Evolutionary conservation across 23 tunicate genomes (phyloP), one percentile per base, ranked within the genome.

Genomic region (Clavelina lepadiformis): DNA sequence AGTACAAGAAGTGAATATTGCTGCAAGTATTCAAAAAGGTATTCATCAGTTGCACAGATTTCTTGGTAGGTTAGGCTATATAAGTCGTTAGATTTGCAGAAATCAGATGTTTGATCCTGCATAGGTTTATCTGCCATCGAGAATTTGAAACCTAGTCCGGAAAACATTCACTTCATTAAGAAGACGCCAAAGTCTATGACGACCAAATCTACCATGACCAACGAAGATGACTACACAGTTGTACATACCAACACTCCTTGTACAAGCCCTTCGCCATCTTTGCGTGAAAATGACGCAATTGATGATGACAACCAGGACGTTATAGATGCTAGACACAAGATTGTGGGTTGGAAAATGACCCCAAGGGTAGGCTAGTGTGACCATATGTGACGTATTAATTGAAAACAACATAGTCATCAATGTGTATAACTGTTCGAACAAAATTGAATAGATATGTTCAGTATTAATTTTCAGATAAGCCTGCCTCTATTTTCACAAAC

Each of bases 161-260:
- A 65, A 38, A 5, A 25, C 56, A 44, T 15, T 45, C 58, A 44
- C 68, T 69, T n/a, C n/a, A n/a, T n/a, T n/a, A n/a, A n/a, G 7
- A 82, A 82, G 35, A 82, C 75, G 35, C 38, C 66, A 35, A 86
- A 86, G 52, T 79, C 95, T 35, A 86, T 78, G 85, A 84, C 93
- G 24, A 86, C 95, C 22, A 78, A 72, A 46, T 86, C 95, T 1
- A 86, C 95, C 30, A 86, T 86, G 95, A 86, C 95, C 36, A 86
- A 86, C 36, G 95, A 86, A 46, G 95, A 86, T 49, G 95, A 86
- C 37, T 86, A 86, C 75, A 82, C 77, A 31, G 59, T 72, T n/a
- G 85, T 34, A 3, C 74, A 79, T 53, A 78, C 85, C 11, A 86
- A 72, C 56, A 78, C 82, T 0, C 82, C 77, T 3, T 61, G 80